A percentile compares a stretch with the other conserved stretches of the same genome.
Evolutionary conservation across 2,888 invertebrate genomes (phyloP).

Genomic region (Hylaea fasciaria): DNA sequence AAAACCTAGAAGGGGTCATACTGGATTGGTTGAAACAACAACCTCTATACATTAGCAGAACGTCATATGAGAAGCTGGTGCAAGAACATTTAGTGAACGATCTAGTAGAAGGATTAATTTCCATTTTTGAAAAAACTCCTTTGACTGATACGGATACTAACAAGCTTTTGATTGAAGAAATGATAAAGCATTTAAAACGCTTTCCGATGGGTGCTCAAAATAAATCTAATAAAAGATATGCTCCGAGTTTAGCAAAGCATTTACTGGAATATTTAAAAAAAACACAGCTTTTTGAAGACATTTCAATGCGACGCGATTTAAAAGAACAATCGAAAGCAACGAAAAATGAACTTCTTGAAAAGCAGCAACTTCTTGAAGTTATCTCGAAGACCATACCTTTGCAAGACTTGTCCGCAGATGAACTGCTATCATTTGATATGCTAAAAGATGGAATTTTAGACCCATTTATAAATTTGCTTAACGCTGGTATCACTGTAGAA

Average conservation of each 20-base stretch:
- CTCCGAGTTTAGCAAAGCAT: slow-evolving; percentile 34
- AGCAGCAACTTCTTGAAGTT: too few relatives aligned
- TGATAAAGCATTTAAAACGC: slow-evolving; percentile 41
- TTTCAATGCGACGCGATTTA: slow-evolving; percentile 12
- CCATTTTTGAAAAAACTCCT: slow-evolving; percentile 30
- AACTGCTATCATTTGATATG: slow-evolving; percentile 55
- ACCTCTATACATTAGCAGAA: slow-evolving; percentile 38
- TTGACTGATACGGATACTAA: slow-evolving; percentile 29
- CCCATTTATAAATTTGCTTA: slow-evolving; percentile 64
- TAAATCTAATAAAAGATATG: slow-evolving; percentile 31
- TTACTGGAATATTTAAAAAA: slow-evolving; percentile 43
- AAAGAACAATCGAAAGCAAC: too few relatives aligned
- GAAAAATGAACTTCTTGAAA: too few relatives aligned
- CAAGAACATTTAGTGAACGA: slow-evolving; percentile 39
- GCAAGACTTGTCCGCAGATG: slow-evolving; percentile 46
- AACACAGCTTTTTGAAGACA: slow-evolving; percentile 43
- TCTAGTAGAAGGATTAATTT: slow-evolving; percentile 38
- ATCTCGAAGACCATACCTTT: slow-evolving; percentile 49
- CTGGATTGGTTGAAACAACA: slow-evolving; percentile 46
- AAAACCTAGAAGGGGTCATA: slow-evolving; percentile 46
- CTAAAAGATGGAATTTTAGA: slow-evolving; percentile 65
- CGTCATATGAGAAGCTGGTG: slow-evolving; percentile 30
- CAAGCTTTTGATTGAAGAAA: slow-evolving; percentile 37
- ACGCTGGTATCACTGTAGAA: slow-evolving; percentile 46
- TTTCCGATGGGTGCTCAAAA: slow-evolving; percentile 39